These are phyloP conservation scores for Pterophyllum scalare DNA, from an alignment of 2,113 vertebrate genomes.

Conservation along the genomic window DNA sequence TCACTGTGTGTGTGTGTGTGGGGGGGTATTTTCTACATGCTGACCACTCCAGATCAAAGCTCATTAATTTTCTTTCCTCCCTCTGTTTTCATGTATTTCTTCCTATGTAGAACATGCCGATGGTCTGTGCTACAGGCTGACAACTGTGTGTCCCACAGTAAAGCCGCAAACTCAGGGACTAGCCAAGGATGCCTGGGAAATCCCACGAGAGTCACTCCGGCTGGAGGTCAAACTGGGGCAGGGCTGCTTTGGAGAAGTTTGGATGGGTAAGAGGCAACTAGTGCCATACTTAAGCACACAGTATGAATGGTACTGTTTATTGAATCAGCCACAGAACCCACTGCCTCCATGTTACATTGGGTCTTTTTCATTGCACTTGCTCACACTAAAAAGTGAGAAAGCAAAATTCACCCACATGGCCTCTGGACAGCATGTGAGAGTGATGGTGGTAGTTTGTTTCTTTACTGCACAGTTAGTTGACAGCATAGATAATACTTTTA, in stretches of 20 bases:
- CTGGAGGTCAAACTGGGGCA: constrained; percentile 97
- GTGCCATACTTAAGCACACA: not conserved
- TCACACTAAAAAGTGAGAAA: not conserved
- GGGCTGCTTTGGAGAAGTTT: constrained; percentile 99
- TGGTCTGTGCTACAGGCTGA: constrained; percentile 95
- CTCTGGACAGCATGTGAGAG: not conserved
- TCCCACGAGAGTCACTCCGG: constrained; percentile 94
- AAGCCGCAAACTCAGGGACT: constrained; percentile 99
- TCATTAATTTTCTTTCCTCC: not conserved
- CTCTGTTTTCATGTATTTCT: not conserved
- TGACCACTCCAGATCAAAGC: not conserved
- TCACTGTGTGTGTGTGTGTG: not conserved
- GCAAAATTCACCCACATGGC: not conserved
- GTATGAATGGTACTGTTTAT: not conserved
- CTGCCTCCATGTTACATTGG: not conserved
- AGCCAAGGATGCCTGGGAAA: constrained; percentile 98
- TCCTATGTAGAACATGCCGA: constrained; percentile 89
- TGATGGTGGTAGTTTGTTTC: not conserved
- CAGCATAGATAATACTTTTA: not conserved
- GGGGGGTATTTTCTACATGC: not conserved
- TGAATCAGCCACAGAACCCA: not conserved
- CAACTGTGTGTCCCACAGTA: constrained; percentile 95
- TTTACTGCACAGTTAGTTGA: not conserved
- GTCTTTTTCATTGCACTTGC: not conserved
- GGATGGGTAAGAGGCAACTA: constrained; percentile 91